Percentiles rank a stretch among this genome's conserved stretches.
Conservation (phyloP, 2,888 invertebrate species). For the Rhamphomyia laevipes region DNA sequence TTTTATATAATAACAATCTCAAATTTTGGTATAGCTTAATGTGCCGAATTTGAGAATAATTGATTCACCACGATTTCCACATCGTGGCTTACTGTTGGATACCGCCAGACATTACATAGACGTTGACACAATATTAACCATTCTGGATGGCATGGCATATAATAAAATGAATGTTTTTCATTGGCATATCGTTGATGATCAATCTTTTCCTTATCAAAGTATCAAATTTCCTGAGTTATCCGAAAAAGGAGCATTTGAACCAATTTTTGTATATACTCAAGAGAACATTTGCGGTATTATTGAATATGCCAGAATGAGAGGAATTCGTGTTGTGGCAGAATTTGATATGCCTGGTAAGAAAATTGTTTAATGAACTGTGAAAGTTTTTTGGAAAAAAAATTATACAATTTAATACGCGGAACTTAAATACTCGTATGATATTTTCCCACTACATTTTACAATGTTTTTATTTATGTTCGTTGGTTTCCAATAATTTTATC, state of each 20-base stretch:
- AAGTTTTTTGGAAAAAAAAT: no score
- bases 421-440: no score
- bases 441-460: no score
- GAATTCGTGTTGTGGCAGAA: slow-evolving; percentile 80
- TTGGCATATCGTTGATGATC: slow-evolving; percentile 92
- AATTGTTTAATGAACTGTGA: no score
- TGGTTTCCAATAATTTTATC: no score
- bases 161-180: slow-evolving; percentile 91
- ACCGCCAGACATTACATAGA: slow-evolving; percentile 80
- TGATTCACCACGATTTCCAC: slow-evolving; percentile 67
- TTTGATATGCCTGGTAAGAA: slow-evolving; percentile 73
- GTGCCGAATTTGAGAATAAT: slow-evolving; percentile 54
- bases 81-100: slow-evolving; percentile 78
- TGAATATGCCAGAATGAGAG: slow-evolving; percentile 63
- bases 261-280: slow-evolving; percentile 50
- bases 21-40: slow-evolving; percentile 35
- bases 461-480: no score
- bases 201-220: slow-evolving; percentile 84
- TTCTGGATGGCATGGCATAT: slow-evolving; percentile 74
- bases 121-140: slow-evolving; percentile 48
- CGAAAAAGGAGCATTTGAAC: slow-evolving; percentile 58
- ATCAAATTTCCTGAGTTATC: slow-evolving; percentile 63
- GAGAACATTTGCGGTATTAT: slow-evolving; percentile 55
- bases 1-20: not conserved
- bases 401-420: no score